Percentiles rank a stretch among this genome's conserved stretches.
Evolutionary conservation across 2,797 vertebrate genomes (phyloP).

Genomic region (Thamnophis elegans): DNA sequence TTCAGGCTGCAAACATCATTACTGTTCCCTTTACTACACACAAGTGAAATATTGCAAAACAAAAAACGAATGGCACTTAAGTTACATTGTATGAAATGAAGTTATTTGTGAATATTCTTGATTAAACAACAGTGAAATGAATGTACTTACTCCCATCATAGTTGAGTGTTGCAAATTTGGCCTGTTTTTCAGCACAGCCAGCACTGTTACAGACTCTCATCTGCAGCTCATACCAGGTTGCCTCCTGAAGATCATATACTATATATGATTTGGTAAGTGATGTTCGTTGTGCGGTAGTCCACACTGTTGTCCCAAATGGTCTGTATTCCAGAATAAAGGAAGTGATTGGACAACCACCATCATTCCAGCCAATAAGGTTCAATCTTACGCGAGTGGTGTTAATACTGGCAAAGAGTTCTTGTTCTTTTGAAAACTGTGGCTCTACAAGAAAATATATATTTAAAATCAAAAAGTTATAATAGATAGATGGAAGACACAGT

Average conservation of each 20-base stretch:
- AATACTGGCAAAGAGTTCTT: conserved; percentile 94
- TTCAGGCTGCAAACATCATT: conserved; percentile 36
- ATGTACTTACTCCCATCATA: conserved; percentile 91
- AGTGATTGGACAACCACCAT: conserved; percentile 95
- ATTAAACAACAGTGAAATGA: conserved; percentile 11
- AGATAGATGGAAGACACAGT: not conserved
- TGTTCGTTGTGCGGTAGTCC: conserved; percentile 92
- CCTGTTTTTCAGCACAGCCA: conserved; percentile 92
- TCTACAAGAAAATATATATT: conserved; percentile 70
- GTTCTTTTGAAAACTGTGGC: conserved; percentile 98
- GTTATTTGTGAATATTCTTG: conserved; percentile 21
- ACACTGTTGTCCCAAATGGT: conserved; percentile 86
- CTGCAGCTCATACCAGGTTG: conserved; percentile 96
- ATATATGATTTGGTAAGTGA: conserved; percentile 94
- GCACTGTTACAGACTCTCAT: conserved; percentile 98
- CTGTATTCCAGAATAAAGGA: conserved; percentile 95
- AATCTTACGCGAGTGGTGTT: conserved; percentile 90
- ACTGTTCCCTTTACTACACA: conserved; percentile 38
- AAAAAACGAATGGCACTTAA: conserved; percentile 28
- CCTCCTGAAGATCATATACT: conserved; percentile 92
- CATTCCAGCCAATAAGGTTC: conserved; percentile 97
- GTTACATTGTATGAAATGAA: conserved; percentile 29
- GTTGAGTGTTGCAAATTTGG: conserved; percentile 93
- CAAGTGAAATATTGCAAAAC: conserved; percentile 16
- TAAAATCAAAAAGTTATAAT: conserved; percentile 18